Evolutionary conservation across 2,888 invertebrate genomes (phyloP).

Genomic region (Acrocyrtus sp.): DNA sequence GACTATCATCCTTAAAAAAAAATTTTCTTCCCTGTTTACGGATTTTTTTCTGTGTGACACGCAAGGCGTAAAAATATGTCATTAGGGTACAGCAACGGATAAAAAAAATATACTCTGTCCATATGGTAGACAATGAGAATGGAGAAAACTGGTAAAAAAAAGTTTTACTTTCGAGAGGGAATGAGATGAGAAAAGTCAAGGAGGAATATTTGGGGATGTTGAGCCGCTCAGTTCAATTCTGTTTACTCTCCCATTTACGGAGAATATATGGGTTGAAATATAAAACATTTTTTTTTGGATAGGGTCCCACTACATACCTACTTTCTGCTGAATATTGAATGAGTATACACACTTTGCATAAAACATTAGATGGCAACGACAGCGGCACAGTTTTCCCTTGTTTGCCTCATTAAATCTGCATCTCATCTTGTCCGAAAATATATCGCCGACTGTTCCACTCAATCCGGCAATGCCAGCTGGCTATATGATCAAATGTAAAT

Average conservation of each 20-base stretch:
- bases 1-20: background rate
- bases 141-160: too few species aligned
- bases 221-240: background rate
- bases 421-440: too few species aligned
- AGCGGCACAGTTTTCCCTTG: background rate
- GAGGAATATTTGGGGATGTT: background rate
- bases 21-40: too few species aligned
- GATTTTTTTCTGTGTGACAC: background rate
- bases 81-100: background rate
- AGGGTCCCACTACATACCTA: background rate
- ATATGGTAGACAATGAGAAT: too few species aligned
- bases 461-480: too few species aligned
- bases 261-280: background rate
- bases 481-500: too few species aligned
- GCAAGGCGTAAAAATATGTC: background rate
- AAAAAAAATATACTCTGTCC: too few species aligned
- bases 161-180: too few species aligned
- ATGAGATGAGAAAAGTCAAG: too few species aligned
- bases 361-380: constrained; percentile 13
- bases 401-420: constrained; percentile 33
- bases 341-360: constrained; percentile 18
- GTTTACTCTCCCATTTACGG: background rate
- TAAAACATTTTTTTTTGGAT: too few species aligned
- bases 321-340: too few species aligned
- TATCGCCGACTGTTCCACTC: too few species aligned